Evolutionary conservation across 2,797 vertebrate genomes (phyloP), one percentile per base, ranked within the genome.

Genomic region (Pogonophryne albipinna): DNA sequence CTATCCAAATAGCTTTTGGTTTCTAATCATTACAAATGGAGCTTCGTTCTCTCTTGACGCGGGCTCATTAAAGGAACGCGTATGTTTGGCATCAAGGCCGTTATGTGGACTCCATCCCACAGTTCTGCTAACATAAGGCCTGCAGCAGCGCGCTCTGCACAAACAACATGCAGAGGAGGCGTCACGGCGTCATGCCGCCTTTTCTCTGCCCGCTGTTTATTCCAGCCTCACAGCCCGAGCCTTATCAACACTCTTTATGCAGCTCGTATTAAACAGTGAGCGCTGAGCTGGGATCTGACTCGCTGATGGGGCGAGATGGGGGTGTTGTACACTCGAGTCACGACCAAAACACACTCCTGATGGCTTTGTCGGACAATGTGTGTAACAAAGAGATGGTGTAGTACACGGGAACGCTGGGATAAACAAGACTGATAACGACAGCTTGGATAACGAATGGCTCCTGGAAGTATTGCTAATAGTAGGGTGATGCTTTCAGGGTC

Each of bases 91-190:
- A 51, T 47, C 19, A 13, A 41, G 50, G 31, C 41, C 6, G 11
- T 23, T 23, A 59, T 47, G 10, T 56, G 31, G 31, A n/a, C 45
- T 74, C 49, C 60, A 52, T 10, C 47, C 34, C 67, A 64, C 82
- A 61, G 47, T 19, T 44, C 50, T 66, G 58, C 53, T 59, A 74
- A 71, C 78, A 82, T 66, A 76, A 17, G 74, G 44, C 44, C 63
- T 38, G 31, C 55, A 57, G 15, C 70, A 10, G 44, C 1, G 46
- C 27, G 0, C 49, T 71, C 44, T 42, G 16, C 51, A 62, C 55
- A 20, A 57, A 72, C 64, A 71, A 19, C 44, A 13, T 66, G 76
- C 79, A 75, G 66, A 78, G 74, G 68, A 82, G 60, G 73, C 47
- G 20, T 70, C 49, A 6, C 50, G 51, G 57, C 46, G 14, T 53